phyloP scores from a whole-genome alignment of 2,113 vertebrate genomes.

The Cettia cetti region DNA sequence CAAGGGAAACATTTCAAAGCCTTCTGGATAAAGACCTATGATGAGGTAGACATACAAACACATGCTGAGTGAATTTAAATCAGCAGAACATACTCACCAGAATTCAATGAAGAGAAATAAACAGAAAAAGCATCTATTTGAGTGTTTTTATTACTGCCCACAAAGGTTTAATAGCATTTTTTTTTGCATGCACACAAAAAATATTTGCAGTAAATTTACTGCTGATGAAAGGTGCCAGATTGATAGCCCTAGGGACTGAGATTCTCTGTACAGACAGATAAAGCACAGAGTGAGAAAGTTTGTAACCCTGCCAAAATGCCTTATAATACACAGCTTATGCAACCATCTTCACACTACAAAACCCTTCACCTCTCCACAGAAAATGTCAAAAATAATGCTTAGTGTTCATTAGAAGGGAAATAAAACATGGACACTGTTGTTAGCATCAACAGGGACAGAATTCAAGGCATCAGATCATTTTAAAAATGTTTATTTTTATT shows the following conservation, averaged over 20 bases:
- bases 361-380: not conserved
- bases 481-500: not conserved
- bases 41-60: not conserved
- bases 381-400: not conserved
- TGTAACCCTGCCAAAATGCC: slow-evolving; percentile 46
- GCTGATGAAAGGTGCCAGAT: slow-evolving; percentile 28
- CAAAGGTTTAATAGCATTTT: not conserved
- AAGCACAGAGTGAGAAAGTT: slow-evolving; percentile 4
- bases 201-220: slow-evolving; percentile 25
- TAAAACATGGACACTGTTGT: not conserved
- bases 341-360: slow-evolving; percentile 8
- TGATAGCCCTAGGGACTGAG: slow-evolving; percentile 37
- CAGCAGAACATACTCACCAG: not conserved
- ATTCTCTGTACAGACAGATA: slow-evolving; percentile 27
- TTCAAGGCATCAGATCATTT: not conserved
- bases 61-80: not conserved
- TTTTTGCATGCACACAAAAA: not conserved
- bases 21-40: not conserved
- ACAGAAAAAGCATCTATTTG: not conserved
- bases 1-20: not conserved
- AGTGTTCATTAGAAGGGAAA: not conserved
- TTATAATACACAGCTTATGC: slow-evolving; percentile 32
- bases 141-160: not conserved
- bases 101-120: not conserved
- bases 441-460: not conserved